Percentiles rank a stretch among this genome's conserved stretches.
Evolutionary conservation across 2,113 vertebrate genomes (phyloP).

Genomic region (Lophotis ruficrista): DNA sequence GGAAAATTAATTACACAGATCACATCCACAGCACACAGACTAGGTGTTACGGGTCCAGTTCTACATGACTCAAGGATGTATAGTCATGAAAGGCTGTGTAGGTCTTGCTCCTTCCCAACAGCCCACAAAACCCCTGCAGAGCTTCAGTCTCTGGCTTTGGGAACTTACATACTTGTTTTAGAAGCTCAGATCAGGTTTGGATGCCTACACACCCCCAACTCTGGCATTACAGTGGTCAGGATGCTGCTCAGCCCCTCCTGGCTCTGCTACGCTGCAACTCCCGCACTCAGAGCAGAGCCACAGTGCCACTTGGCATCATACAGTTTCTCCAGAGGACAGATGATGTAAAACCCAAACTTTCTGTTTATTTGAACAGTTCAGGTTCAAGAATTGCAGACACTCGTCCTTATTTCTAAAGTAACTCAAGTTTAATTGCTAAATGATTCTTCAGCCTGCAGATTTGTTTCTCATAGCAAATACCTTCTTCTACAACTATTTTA

Average conservation of each 20-base stretch:
- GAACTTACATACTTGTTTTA: background rate
- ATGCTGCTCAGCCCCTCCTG: background rate
- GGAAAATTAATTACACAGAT: background rate
- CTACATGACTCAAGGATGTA: background rate
- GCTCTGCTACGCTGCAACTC: background rate
- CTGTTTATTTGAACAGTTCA: background rate
- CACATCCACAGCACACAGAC: background rate
- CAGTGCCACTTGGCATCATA: accelerated
- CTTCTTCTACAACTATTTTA: background rate
- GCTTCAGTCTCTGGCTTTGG: background rate
- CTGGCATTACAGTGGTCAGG: background rate
- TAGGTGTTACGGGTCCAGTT: background rate
- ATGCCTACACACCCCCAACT: background rate
- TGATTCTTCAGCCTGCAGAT: background rate
- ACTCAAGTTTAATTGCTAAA: background rate
- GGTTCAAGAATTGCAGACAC: background rate
- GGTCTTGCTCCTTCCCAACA: background rate
- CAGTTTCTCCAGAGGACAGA: background rate
- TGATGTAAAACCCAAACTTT: background rate
- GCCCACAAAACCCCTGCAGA: background rate
- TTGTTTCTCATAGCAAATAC: background rate
- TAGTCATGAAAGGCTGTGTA: background rate
- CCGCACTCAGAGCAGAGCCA: background rate
- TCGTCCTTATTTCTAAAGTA: background rate
- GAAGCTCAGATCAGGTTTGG: background rate